Evolutionary conservation across 2,113 vertebrate species (phyloP).

Genomic region (Martes martes): DNA sequence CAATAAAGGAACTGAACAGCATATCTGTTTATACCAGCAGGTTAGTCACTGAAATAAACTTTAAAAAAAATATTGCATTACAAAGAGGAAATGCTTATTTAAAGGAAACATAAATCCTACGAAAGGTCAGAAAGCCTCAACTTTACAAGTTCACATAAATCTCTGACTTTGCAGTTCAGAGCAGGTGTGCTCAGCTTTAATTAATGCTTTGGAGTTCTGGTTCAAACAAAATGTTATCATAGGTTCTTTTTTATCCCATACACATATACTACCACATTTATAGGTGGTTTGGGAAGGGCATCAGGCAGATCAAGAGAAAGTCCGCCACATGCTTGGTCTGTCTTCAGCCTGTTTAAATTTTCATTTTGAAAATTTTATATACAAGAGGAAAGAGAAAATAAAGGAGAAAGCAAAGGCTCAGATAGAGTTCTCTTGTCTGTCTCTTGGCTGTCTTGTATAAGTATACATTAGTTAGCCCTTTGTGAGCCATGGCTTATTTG

Average conservation of each 20-base stretch:
- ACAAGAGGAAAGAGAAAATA: background rate
- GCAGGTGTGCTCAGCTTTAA: conserved; percentile 70
- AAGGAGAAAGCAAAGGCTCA: background rate
- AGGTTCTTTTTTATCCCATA: conserved; percentile 16
- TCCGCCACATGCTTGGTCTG: background rate
- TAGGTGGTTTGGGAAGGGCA: background rate
- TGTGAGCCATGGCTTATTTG: background rate
- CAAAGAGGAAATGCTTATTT: conserved; percentile 65
- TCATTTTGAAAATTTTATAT: conserved; percentile 20
- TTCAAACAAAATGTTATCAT: conserved; percentile 61
- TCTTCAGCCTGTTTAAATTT: conserved; percentile 33
- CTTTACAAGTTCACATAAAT: conserved; percentile 73
- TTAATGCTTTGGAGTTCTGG: conserved; percentile 52
- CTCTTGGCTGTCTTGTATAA: background rate
- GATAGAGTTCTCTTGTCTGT: background rate
- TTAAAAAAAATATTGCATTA: conserved; percentile 36
- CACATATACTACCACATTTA: background rate
- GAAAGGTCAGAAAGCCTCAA: conserved; percentile 66
- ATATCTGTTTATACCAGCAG: conserved; percentile 72
- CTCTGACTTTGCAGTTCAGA: conserved; percentile 69
- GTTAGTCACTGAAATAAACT: conserved; percentile 59
- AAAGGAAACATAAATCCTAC: conserved; percentile 68
- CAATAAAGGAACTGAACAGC: conserved; percentile 69
- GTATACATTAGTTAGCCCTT: background rate
- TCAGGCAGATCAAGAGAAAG: conserved; percentile 56